Evolutionary conservation across 2,888 invertebrate species (phyloP).

Genomic region (Agrochola lota): DNA sequence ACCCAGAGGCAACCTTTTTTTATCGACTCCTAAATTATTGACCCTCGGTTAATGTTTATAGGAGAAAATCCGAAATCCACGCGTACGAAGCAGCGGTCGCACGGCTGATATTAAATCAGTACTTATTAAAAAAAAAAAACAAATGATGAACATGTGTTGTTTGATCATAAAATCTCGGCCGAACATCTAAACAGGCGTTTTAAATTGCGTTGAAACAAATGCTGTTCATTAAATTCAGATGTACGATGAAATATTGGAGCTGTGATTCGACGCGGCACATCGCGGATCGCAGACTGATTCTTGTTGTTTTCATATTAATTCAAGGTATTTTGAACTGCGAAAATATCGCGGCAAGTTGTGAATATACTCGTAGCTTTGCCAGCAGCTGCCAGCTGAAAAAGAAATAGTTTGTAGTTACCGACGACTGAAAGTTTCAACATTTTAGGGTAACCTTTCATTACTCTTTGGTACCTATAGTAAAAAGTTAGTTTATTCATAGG

Average conservation of each 20-base stretch:
- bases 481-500: neutral
- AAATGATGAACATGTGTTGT: conserved; percentile 42
- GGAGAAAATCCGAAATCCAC: neutral
- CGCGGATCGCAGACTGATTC: conserved; percentile 35
- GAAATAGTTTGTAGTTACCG: neutral
- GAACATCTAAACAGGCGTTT: conserved; percentile 50
- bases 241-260: conserved; percentile 55
- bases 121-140: conserved; percentile 28
- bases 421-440: neutral
- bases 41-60: no score
- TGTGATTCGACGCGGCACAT: conserved; percentile 38
- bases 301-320: conserved; percentile 50
- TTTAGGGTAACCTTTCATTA: neutral
- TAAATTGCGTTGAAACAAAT: conserved; percentile 66
- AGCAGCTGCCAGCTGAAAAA: neutral
- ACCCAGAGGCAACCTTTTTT: no score
- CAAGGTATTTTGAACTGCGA: conserved; percentile 41
- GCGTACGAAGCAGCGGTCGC: neutral
- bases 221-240: conserved; percentile 65
- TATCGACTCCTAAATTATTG: no score
- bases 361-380: neutral
- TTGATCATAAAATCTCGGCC: conserved; percentile 47
- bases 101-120: no score
- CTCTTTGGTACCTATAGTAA: neutral
- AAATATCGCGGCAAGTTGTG: conserved; percentile 18